A percentile compares a stretch with the other conserved stretches of the same genome.
Conservation (phyloP, 37 sponge, comb jelly and placozoan species). For the Amphimedon queenslandica region DNA sequence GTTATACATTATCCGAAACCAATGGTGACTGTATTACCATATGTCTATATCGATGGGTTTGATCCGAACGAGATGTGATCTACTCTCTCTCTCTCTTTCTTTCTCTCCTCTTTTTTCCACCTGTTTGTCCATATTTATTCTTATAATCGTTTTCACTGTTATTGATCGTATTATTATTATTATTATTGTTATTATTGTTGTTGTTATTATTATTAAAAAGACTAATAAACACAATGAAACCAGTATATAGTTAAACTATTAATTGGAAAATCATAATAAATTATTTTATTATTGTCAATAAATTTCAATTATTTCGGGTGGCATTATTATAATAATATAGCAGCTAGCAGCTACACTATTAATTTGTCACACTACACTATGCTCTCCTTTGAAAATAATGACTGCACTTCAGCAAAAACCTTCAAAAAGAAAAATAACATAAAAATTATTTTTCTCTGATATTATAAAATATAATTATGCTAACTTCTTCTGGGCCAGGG, state of each 20-base stretch:
- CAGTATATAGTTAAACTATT: no score
- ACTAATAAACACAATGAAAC: no score
- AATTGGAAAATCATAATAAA: no score
- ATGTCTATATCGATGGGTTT: constrained; percentile 67
- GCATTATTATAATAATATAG: neutral
- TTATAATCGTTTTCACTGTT: no score
- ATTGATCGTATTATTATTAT: no score
- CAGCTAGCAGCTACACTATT: neutral
- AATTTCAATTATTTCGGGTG: neutral
- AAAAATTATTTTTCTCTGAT: no score
- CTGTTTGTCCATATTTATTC: no score
- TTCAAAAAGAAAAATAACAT: no score
- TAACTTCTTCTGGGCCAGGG: constrained; percentile 46
- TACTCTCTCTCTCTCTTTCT: no score
- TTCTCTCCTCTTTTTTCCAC: no score
- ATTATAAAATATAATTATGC: neutral
- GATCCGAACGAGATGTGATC: no score
- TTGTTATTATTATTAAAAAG: neutral
- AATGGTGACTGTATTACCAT: constrained; percentile 56
- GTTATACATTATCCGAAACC: constrained; percentile 17
- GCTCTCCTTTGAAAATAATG: constrained; percentile 29
- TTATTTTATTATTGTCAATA: neutral
- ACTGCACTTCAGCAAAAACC: constrained; percentile 67
- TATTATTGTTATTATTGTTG: neutral
- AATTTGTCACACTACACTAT: no score